Conservation (phyloP, 1,140 invertebrate species). For the Epicauta chinensis region DNA sequence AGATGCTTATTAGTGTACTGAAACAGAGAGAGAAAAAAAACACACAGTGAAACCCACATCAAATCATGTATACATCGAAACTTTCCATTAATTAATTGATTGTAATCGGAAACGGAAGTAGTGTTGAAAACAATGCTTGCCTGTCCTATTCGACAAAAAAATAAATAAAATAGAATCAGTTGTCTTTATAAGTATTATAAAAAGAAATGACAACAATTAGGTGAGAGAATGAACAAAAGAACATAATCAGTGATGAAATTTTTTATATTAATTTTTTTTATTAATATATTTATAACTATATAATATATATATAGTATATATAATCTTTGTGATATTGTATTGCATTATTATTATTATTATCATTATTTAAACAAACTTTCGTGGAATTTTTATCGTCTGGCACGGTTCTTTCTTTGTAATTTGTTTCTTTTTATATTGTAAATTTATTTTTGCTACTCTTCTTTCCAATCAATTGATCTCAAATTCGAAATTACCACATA, state of each 20-base stretch:
- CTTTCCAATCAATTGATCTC: slow-evolving; percentile 24
- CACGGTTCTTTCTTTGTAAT: slow-evolving; percentile 19
- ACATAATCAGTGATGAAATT: slow-evolving; percentile 31
- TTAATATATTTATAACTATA: too few species aligned
- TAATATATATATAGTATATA: slow-evolving; percentile 12
- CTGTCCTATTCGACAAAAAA: too few species aligned
- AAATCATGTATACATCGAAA: slow-evolving; percentile 35
- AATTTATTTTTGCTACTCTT: not conserved
- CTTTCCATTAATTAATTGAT: slow-evolving; percentile 5
- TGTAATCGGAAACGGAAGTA: too few species aligned
- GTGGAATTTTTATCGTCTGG: slow-evolving; percentile 16
- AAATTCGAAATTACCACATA: slow-evolving; percentile 35
- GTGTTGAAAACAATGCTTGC: too few species aligned
- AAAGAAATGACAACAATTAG: too few species aligned
- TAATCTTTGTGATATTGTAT: slow-evolving; percentile 35
- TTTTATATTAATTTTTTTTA: slow-evolving; percentile 21
- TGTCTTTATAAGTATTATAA: too few species aligned
- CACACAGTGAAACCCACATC: not conserved
- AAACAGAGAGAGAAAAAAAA: too few species aligned
- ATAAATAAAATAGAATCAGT: too few species aligned
- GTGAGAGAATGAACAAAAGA: too few species aligned
- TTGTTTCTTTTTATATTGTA: slow-evolving; percentile 25
- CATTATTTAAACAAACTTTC: slow-evolving; percentile 16
- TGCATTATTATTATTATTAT: slow-evolving; percentile 24
- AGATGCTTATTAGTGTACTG: slow-evolving; percentile 32